A percentile compares a stretch with the other conserved stretches of the same genome.
phyloP scores from a whole-genome alignment of 2,888 invertebrate species.

The Acleris cristana region DNA sequence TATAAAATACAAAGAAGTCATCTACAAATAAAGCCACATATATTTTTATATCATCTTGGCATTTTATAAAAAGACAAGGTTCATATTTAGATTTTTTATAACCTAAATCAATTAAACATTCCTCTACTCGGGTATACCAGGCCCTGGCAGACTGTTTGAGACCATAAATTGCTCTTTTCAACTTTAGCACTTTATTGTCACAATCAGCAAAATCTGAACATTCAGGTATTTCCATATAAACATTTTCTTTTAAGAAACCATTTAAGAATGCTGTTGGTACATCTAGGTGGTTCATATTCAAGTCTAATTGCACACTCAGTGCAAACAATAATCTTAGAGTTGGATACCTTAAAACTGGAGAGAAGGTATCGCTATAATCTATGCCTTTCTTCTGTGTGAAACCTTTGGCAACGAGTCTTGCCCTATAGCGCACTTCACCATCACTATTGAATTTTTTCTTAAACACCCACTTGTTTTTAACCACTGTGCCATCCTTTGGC shows the following conservation, averaged over 20 bases:
- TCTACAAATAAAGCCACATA: no score
- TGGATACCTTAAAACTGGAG: no score
- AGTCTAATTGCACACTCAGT: no score
- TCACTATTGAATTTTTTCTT: slow-evolving; percentile 39
- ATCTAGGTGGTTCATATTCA: no score
- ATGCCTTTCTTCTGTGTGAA: no score
- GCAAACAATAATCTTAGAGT: no score
- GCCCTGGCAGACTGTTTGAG: slow-evolving; percentile 44
- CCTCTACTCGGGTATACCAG: slow-evolving; percentile 44
- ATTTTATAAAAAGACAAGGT: slow-evolving; percentile 46
- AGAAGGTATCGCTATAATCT: no score
- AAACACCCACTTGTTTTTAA: slow-evolving; percentile 42
- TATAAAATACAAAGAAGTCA: slow-evolving; percentile 38
- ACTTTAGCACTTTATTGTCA: slow-evolving; percentile 2
- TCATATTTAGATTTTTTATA: slow-evolving; percentile 42
- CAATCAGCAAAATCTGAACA: background rate
- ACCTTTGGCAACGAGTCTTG: slow-evolving; percentile 18
- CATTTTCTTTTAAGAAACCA: slow-evolving; percentile 18
- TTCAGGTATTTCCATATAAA: slow-evolving; percentile 27
- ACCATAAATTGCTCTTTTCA: slow-evolving; percentile 43
- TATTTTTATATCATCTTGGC: slow-evolving; percentile 32
- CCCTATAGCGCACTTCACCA: slow-evolving; percentile 18
- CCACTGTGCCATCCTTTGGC: slow-evolving; percentile 33
- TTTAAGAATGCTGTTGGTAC: no score
- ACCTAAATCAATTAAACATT: slow-evolving; percentile 32